Percentiles rank a stretch among this genome's conserved stretches.
Conservation (phyloP, 2,888 invertebrate species). For the Rapana venosa region DNA sequence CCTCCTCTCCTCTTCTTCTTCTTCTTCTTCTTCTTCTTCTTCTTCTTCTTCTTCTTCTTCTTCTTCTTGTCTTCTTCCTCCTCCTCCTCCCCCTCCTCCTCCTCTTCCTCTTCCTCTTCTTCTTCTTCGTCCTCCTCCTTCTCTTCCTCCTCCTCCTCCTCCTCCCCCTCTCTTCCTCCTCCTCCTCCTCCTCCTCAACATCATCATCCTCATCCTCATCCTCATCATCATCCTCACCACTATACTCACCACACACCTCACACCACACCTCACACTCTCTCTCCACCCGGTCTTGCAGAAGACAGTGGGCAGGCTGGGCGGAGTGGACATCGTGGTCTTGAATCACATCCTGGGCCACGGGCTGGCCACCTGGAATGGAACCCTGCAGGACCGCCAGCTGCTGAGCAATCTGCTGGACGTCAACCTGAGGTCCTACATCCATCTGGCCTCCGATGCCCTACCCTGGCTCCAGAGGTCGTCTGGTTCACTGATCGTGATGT, state of each 20-base stretch:
- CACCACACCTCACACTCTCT: too few species aligned
- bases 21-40: neutral
- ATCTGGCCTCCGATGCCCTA: slow-evolving; percentile 72
- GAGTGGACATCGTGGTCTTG: slow-evolving; percentile 73
- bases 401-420: slow-evolving; percentile 66
- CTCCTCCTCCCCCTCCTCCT: neutral
- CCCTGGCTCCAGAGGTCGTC: slow-evolving; percentile 63
- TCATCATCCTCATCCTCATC: too few species aligned
- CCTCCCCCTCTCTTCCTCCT: too few species aligned
- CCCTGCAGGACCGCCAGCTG: slow-evolving; percentile 61
- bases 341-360: slow-evolving; percentile 72
- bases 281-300: slow-evolving; percentile 63
- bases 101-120: too few species aligned
- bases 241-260: too few species aligned
- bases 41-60: neutral
- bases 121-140: too few species aligned
- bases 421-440: slow-evolving; percentile 74
- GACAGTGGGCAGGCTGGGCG: slow-evolving; percentile 65
- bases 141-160: too few species aligned
- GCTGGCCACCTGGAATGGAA: slow-evolving; percentile 70
- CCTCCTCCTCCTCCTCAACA: too few species aligned
- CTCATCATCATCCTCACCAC: too few species aligned
- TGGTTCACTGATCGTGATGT: too few species aligned
- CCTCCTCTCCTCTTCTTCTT: neutral
- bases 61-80: neutral